Conservation (phyloP, 2,797 vertebrate species). For the Parotocinclus haroldoi region DNA sequence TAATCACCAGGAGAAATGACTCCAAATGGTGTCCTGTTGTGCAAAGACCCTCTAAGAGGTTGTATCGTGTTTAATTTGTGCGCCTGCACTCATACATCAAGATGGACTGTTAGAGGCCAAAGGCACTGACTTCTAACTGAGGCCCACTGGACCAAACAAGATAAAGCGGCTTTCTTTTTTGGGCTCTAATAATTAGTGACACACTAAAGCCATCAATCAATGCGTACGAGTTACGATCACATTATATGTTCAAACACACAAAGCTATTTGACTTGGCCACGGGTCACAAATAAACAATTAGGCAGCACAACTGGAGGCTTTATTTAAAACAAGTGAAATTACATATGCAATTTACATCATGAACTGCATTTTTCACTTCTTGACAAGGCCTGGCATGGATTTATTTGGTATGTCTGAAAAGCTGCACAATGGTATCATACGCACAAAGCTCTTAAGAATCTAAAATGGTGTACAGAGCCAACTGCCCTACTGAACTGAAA, state of each 20-base stretch:
- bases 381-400: background rate
- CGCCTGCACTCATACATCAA: conserved; percentile 79
- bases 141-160: conserved; percentile 63
- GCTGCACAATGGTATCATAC: too few relatives aligned
- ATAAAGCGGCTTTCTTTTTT: conserved; percentile 76
- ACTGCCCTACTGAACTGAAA: too few relatives aligned
- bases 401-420: background rate
- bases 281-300: conserved; percentile 62
- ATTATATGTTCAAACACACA: conserved; percentile 69
- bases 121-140: conserved; percentile 67
- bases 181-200: conserved; percentile 77
- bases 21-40: conserved; percentile 71
- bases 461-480: too few relatives aligned
- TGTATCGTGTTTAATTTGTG: conserved; percentile 73
- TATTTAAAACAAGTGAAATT: conserved; percentile 30
- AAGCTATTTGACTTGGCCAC: conserved; percentile 68
- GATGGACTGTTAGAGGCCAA: conserved; percentile 75
- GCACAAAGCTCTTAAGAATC: too few relatives aligned
- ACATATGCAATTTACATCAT: background rate
- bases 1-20: conserved; percentile 69
- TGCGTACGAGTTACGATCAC: conserved; percentile 63
- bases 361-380: background rate
- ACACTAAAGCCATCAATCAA: conserved; percentile 74
- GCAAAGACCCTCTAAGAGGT: conserved; percentile 69
- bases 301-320: conserved; percentile 29